Conservation (phyloP, 1,140 invertebrate species). For the Procambarus clarkii region DNA sequence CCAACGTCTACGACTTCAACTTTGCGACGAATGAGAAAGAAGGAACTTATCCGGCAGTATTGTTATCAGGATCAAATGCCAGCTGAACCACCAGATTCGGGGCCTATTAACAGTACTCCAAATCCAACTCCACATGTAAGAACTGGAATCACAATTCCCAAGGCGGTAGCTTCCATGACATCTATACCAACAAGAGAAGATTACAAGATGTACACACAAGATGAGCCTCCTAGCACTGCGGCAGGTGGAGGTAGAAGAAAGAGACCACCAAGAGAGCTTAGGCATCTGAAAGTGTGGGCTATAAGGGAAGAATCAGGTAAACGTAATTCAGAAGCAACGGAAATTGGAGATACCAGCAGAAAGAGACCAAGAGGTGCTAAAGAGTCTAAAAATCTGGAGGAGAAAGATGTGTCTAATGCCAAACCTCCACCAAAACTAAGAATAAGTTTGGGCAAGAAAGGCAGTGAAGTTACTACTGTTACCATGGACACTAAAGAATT, state of each 20-base stretch:
- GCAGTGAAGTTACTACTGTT: slow-evolving; percentile 64
- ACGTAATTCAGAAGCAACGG: slow-evolving; percentile 63
- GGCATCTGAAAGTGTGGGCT: slow-evolving; percentile 38
- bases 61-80: slow-evolving; percentile 80
- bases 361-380: slow-evolving; percentile 60
- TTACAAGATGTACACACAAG: slow-evolving; percentile 78
- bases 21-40: slow-evolving; percentile 90
- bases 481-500: slow-evolving; percentile 71
- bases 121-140: slow-evolving; percentile 82
- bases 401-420: slow-evolving; percentile 32
- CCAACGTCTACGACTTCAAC: slow-evolving; percentile 81
- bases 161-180: slow-evolving; percentile 90
- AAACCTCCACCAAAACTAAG: slow-evolving; percentile 71
- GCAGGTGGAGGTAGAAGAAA: slow-evolving; percentile 79
- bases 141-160: slow-evolving; percentile 88
- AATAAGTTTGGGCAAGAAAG: slow-evolving; percentile 72
- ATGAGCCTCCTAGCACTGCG: slow-evolving; percentile 72
- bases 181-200: slow-evolving; percentile 89
- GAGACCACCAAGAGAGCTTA: slow-evolving; percentile 73
- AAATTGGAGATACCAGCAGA: slow-evolving; percentile 73
- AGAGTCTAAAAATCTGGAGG: slow-evolving; percentile 73
- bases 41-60: slow-evolving; percentile 89
- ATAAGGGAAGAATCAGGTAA: slow-evolving; percentile 75
- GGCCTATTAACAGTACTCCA: slow-evolving; percentile 75
- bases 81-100: slow-evolving; percentile 37